Percentiles rank a stretch among this genome's conserved stretches.
These are phyloP conservation scores for Drosophila koepferae DNA, from an alignment of 2,888 invertebrate species.

Conservation along the genomic window DNA sequence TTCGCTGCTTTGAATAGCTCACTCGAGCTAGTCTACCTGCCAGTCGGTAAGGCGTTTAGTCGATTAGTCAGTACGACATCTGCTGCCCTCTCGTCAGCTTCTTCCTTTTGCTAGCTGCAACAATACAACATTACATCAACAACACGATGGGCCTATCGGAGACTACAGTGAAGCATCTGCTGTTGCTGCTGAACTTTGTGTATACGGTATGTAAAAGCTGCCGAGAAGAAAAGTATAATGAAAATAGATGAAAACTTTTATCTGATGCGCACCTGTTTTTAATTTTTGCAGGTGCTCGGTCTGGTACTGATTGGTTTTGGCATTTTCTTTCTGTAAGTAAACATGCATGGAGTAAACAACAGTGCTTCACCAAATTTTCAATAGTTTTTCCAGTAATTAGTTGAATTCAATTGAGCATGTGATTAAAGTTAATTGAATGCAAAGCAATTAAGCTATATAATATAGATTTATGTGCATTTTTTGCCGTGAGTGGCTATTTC, in stretches of 20 bases:
- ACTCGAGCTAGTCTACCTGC: constrained; percentile 11
- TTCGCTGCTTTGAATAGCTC: constrained; percentile 51
- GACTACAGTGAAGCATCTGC: constrained; percentile 78
- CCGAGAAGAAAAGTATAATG: neutral
- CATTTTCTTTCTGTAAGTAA: constrained; percentile 77
- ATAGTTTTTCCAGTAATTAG: neutral
- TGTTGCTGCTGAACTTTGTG: constrained; percentile 79
- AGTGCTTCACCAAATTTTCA: neutral
- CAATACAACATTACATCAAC: constrained; percentile 9
- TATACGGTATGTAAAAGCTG: constrained; percentile 72
- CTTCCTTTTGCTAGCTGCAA: constrained; percentile 29
- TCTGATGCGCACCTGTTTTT: constrained; percentile 13
- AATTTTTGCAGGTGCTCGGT: constrained; percentile 71
- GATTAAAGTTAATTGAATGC: neutral
- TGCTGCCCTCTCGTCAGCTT: constrained; percentile 20
- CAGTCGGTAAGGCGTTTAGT: constrained; percentile 17
- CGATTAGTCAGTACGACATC: constrained; percentile 24
- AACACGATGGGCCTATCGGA: constrained; percentile 74
- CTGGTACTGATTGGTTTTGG: constrained; percentile 78
- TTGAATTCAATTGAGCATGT: neutral
- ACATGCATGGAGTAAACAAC: neutral
- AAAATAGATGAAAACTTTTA: neutral
- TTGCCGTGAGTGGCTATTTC: neutral
- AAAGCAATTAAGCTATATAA: neutral
- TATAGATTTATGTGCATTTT: neutral